These are phyloP conservation scores for Podarcis lilfordi DNA, from an alignment of 2,797 vertebrate genomes.

Conservation along the genomic window DNA sequence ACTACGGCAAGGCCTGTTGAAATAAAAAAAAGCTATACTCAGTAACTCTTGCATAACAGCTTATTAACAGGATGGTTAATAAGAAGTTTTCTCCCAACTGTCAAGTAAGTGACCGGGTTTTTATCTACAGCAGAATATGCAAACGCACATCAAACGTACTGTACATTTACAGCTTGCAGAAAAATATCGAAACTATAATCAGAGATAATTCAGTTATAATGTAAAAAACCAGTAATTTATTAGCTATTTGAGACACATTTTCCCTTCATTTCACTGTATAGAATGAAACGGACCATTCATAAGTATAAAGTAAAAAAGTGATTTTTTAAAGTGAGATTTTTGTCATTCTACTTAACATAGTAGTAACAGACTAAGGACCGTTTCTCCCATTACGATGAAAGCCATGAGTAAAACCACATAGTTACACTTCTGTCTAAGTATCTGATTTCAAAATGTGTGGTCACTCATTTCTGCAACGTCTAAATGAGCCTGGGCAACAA, in stretches of 20 bases:
- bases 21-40: constrained; percentile 59
- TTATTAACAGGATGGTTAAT: neutral
- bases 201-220: neutral
- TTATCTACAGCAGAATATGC: neutral
- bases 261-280: neutral
- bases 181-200: neutral
- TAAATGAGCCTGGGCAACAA: neutral
- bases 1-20: constrained; percentile 86
- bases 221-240: neutral
- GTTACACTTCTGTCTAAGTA: neutral
- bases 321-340: neutral
- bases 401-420: neutral
- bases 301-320: neutral
- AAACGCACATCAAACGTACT: neutral
- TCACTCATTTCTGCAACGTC: neutral
- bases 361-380: too few species aligned
- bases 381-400: neutral
- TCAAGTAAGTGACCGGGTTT: neutral
- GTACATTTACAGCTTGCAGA: neutral
- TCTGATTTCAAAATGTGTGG: neutral
- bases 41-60: constrained; percentile 28
- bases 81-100: neutral
- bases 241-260: neutral
- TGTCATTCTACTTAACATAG: neutral
- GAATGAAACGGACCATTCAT: neutral